Evolutionary conservation across 2,888 invertebrate genomes (phyloP).

Genomic region (Drosophila emarginata): DNA sequence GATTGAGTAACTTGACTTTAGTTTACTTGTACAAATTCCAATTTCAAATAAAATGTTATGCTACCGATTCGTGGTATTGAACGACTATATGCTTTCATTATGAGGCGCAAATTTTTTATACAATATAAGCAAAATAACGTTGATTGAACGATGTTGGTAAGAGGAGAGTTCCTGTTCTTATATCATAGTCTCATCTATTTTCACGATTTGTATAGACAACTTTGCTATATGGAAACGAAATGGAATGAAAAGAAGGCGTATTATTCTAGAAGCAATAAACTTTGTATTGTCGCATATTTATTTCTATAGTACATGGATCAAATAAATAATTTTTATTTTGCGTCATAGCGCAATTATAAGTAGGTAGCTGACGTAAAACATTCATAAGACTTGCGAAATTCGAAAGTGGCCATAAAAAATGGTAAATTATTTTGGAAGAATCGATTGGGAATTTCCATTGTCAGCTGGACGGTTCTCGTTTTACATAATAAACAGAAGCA

Average conservation of each 20-base stretch:
- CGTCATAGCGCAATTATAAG: constrained; percentile 54
- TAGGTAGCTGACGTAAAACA: constrained; percentile 28
- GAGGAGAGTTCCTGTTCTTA: background rate
- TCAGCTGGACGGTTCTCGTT: constrained; percentile 40
- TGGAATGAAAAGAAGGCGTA: background rate
- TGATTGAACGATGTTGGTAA: too few relatives aligned
- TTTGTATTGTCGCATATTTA: too few relatives aligned
- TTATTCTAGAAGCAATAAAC: background rate
- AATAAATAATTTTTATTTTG: constrained; percentile 57
- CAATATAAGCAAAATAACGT: too few relatives aligned
- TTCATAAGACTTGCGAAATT: constrained; percentile 66
- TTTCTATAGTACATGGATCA: constrained; percentile 9
- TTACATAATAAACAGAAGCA: constrained; percentile 59
- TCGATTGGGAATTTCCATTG: constrained; percentile 63
- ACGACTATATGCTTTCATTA: too few relatives aligned
- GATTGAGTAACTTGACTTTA: too few relatives aligned
- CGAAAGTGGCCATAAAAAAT: constrained; percentile 50
- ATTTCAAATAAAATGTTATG: too few relatives aligned
- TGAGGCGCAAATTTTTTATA: too few relatives aligned
- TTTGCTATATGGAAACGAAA: too few relatives aligned
- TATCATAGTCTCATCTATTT: too few relatives aligned
- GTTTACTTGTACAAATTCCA: too few relatives aligned
- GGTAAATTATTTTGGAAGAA: background rate
- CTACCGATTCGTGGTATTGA: too few relatives aligned
- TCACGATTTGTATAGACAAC: too few relatives aligned